Percentiles rank a stretch among this genome's conserved stretches.
phyloP scores from a whole-genome alignment of 1,140 invertebrate genomes.

The Mactra quadrangularis region DNA sequence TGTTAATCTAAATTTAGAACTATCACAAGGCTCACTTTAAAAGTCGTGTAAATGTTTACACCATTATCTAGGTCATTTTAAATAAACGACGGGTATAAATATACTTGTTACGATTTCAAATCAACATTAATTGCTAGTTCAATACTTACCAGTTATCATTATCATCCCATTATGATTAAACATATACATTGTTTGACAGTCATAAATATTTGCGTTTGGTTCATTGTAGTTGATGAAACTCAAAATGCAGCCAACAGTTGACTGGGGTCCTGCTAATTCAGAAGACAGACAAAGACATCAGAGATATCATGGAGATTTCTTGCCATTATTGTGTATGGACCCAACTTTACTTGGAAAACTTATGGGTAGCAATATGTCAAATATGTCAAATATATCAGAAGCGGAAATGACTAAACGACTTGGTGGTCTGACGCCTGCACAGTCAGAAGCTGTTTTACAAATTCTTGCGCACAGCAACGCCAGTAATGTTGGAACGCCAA shows the following conservation, averaged over 20 bases:
- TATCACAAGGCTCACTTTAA: too few species aligned
- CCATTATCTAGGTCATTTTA: too few species aligned
- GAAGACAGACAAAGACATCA: conserved; percentile 28
- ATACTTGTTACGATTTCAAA: too few species aligned
- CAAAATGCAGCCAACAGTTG: conserved; percentile 50
- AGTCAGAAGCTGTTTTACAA: conserved; percentile 43
- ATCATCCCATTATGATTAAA: too few species aligned
- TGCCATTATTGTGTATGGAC: conserved; percentile 47
- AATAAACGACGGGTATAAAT: too few species aligned
- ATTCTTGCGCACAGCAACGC: conserved; percentile 22
- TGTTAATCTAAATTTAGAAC: too few species aligned
- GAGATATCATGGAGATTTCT: conserved; percentile 24
- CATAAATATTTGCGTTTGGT: too few species aligned
- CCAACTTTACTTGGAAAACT: conserved; percentile 15
- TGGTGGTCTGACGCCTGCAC: conserved; percentile 15
- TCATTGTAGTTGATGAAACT: conserved; percentile 51
- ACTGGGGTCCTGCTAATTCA: conserved; percentile 53
- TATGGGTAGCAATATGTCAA: conserved; percentile 41
- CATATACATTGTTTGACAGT: too few species aligned
- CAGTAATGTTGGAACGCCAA: conserved; percentile 28
- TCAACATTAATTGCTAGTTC: too few species aligned
- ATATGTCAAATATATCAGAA: conserved; percentile 31
- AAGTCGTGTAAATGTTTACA: too few species aligned
- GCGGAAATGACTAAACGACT: conserved; percentile 22
- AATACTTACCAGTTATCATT: too few species aligned